phyloP scores from a whole-genome alignment of 2,113 vertebrate species.

The Hystrix brachyura region DNA sequence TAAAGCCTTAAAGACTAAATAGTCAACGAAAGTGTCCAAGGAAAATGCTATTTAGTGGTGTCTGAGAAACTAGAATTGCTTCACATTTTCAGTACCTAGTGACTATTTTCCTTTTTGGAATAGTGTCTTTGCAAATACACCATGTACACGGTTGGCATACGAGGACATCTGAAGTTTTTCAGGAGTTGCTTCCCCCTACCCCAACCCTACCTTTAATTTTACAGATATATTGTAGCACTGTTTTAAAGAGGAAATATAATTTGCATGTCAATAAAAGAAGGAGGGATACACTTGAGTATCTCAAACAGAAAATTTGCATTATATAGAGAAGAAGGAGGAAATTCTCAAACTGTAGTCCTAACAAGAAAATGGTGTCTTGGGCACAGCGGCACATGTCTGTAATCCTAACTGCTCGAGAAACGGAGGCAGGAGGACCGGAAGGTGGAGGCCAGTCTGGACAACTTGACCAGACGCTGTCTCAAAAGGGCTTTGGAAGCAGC shows the following conservation, averaged over 20 bases:
- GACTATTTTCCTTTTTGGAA: background rate
- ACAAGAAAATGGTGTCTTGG: background rate
- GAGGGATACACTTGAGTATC: background rate
- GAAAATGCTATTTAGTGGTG: background rate
- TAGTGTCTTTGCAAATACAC: background rate
- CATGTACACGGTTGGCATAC: background rate
- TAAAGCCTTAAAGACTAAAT: too few relatives aligned
- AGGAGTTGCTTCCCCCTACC: background rate
- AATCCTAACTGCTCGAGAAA: background rate
- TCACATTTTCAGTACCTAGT: background rate
- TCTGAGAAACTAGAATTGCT: background rate
- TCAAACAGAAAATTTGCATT: background rate
- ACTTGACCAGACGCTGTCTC: background rate
- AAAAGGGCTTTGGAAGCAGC: background rate
- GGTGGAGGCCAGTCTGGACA: background rate
- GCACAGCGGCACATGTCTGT: background rate
- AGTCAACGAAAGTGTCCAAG: background rate
- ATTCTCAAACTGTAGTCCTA: background rate
- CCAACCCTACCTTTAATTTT: conserved; percentile 4
- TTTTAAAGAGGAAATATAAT: conserved; percentile 10
- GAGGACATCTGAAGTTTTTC: background rate
- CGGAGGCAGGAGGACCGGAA: background rate
- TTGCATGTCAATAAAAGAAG: background rate
- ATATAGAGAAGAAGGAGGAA: background rate
- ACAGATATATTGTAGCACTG: background rate